phyloP scores from a whole-genome alignment of 2,113 vertebrate genomes.

The Hemiprocne comata region DNA sequence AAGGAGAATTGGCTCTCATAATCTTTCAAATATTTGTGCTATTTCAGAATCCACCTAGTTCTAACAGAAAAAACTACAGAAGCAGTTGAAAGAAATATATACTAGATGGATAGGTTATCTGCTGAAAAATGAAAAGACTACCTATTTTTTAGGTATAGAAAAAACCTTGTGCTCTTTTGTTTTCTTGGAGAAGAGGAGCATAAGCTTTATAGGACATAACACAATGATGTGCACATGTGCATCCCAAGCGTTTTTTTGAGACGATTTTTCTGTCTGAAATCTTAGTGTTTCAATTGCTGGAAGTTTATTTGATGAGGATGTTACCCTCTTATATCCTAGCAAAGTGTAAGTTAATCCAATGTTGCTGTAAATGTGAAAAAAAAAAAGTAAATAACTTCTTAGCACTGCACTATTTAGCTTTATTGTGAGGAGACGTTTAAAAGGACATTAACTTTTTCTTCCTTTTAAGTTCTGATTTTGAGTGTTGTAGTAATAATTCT shows the following conservation, averaged over 20 bases:
- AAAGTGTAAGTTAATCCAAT: background rate
- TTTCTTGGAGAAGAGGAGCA: background rate
- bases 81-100: background rate
- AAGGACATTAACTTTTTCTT: background rate
- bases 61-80: background rate
- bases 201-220: background rate
- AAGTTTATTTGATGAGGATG: background rate
- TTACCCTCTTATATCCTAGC: background rate
- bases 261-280: background rate
- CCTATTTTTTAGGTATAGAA: background rate
- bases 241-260: background rate
- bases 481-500: background rate
- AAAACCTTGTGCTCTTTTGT: background rate
- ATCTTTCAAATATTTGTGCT: background rate
- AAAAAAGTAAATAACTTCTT: background rate
- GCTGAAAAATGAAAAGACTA: background rate
- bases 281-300: background rate
- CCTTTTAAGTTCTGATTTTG: background rate
- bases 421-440: background rate
- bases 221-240: rapidly evolving
- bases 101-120: background rate
- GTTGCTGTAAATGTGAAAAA: background rate
- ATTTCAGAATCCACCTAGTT: background rate
- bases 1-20: background rate
- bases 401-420: background rate